A percentile compares a stretch with the other conserved stretches of the same genome.
These are phyloP conservation scores for Macaca fascicularis DNA, from an alignment of 2,113 vertebrate species.

Conservation along the genomic window T2T-MFA8v1.1 NC_088376.1:121483001-121483500, in stretches of 20 bases:
- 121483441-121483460: conserved; percentile 37
- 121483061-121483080: neutral
- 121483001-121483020: neutral
- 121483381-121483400: conserved; percentile 99
- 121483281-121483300: conserved; percentile 9
- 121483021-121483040: neutral
- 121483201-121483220: neutral
- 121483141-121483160: neutral
- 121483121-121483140: neutral
- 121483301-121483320: neutral
- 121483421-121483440: conserved; percentile 97
- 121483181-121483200: neutral
- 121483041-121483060: neutral
- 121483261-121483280: neutral
- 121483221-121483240: neutral
- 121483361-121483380: conserved; percentile 98
- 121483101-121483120: neutral
- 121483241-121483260: neutral
- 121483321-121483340: conserved; percentile 48
- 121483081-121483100: neutral
- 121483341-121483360: conserved; percentile 85
- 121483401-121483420: conserved; percentile 97
- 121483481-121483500: neutral
- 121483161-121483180: neutral
- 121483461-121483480: neutral